Evolutionary conservation across 1,140 invertebrate genomes (phyloP).

Genomic region (Hesperophylax magnus): DNA sequence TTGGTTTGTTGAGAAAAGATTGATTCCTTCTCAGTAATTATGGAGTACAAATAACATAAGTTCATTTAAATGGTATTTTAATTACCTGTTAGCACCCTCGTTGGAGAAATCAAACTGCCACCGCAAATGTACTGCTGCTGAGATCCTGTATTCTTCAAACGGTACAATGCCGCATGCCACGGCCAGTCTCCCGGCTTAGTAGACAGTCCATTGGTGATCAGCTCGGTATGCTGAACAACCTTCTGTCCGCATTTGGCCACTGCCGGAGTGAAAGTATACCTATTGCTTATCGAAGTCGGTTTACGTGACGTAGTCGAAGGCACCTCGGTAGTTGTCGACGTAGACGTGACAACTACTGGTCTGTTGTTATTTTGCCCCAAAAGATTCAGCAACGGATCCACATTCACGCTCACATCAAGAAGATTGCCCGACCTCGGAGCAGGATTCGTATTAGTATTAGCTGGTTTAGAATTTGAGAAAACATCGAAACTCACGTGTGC

Average conservation of each 20-base stretch:
- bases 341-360: neutral
- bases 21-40: no score
- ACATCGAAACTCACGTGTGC: no score
- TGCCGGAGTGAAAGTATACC: neutral
- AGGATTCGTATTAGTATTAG: no score
- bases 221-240: slow-evolving; percentile 62
- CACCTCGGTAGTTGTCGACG: neutral
- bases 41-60: no score
- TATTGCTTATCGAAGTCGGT: slow-evolving; percentile 25
- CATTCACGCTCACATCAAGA: no score
- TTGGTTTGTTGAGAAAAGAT: no score
- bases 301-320: slow-evolving; percentile 5
- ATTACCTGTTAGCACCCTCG: slow-evolving; percentile 65
- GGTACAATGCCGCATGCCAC: slow-evolving; percentile 88
- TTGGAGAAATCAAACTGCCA: slow-evolving; percentile 65
- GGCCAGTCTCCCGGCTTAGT: slow-evolving; percentile 85
- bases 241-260: slow-evolving; percentile 62
- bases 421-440: no score
- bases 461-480: no score
- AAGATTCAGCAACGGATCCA: no score
- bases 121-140: slow-evolving; percentile 64
- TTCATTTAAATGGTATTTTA: neutral
- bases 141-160: slow-evolving; percentile 73
- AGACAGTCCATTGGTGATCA: slow-evolving; percentile 62
- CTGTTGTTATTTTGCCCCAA: neutral